Evolutionary conservation across 2,797 vertebrate species (phyloP).

Genomic region (Danio albolineatus): DNA sequence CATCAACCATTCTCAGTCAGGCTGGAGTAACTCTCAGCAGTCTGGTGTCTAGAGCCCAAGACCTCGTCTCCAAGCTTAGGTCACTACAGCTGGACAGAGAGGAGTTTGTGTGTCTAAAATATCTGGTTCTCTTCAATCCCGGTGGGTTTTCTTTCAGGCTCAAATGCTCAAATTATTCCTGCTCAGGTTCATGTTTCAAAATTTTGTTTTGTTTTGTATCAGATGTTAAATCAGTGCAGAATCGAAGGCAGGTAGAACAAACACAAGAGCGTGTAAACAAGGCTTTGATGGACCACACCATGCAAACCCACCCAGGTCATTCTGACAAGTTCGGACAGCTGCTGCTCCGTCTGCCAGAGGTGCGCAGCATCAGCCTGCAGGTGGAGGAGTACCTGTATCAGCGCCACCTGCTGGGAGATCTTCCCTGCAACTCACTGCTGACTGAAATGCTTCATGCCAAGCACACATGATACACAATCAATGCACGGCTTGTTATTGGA

Average conservation of each 20-base stretch:
- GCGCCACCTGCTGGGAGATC: slow-evolving; percentile 83
- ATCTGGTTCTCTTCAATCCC: slow-evolving; percentile 83
- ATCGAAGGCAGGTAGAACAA: slow-evolving; percentile 79
- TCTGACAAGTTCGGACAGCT: slow-evolving; percentile 85
- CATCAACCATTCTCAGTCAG: slow-evolving; percentile 79
- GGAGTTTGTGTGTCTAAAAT: slow-evolving; percentile 85
- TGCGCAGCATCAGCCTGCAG: slow-evolving; percentile 84
- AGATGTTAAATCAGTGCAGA: slow-evolving; percentile 83
- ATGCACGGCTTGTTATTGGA: not conserved
- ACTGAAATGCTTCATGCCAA: slow-evolving; percentile 86
- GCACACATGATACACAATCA: slow-evolving; percentile 69
- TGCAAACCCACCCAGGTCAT: slow-evolving; percentile 73
- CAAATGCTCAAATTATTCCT: not conserved
- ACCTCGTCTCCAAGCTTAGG: slow-evolving; percentile 81
- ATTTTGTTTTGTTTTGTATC: not conserved
- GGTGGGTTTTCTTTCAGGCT: slow-evolving; percentile 68
- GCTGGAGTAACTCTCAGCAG: slow-evolving; percentile 76
- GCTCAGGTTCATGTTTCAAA: not conserved
- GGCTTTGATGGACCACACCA: slow-evolving; percentile 83
- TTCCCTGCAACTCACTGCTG: slow-evolving; percentile 85
- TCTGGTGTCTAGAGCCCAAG: slow-evolving; percentile 81
- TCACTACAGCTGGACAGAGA: slow-evolving; percentile 79
- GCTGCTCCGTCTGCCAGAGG: slow-evolving; percentile 82
- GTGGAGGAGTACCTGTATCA: slow-evolving; percentile 86
- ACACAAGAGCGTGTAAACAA: slow-evolving; percentile 83